These are phyloP conservation scores for Hypsopygia costalis DNA, from an alignment of 2,888 invertebrate genomes.

Conservation along the genomic window DNA sequence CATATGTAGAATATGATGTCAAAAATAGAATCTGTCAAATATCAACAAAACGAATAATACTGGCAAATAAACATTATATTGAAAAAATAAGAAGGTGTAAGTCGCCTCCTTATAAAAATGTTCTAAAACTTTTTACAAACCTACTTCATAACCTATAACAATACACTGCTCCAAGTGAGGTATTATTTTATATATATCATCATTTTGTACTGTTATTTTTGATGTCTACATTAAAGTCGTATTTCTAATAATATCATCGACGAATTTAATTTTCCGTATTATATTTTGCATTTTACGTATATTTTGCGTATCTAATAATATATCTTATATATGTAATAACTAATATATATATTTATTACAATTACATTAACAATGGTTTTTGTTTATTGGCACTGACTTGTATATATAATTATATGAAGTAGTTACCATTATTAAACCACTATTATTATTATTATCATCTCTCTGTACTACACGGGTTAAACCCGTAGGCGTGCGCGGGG, in stretches of 20 bases:
- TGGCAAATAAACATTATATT: constrained; percentile 13
- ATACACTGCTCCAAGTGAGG: constrained; percentile 71
- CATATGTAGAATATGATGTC: no score
- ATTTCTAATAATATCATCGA: constrained; percentile 49
- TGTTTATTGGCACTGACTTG: constrained; percentile 70
- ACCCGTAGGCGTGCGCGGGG: no score
- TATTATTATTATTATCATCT: no score
- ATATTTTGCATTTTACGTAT: constrained; percentile 32
- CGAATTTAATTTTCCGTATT: constrained; percentile 38
- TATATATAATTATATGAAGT: constrained; percentile 38
- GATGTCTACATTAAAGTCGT: constrained; percentile 22
- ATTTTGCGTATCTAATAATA: constrained; percentile 21
- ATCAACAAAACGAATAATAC: no score
- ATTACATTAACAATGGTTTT: constrained; percentile 58
- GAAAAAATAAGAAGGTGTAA: constrained; percentile 44
- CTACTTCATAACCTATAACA: constrained; percentile 36
- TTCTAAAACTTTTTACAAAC: constrained; percentile 29
- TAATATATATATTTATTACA: constrained; percentile 44
- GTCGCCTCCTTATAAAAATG: constrained; percentile 53
- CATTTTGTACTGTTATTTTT: constrained; percentile 42
- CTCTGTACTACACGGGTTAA: no score
- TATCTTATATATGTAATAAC: constrained; percentile 72
- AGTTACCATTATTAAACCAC: constrained; percentile 13
- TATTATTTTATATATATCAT: constrained; percentile 45
- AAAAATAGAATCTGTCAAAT: no score